phyloP scores from a whole-genome alignment of 2,797 vertebrate genomes.

The Etheostoma nigrum region DNA sequence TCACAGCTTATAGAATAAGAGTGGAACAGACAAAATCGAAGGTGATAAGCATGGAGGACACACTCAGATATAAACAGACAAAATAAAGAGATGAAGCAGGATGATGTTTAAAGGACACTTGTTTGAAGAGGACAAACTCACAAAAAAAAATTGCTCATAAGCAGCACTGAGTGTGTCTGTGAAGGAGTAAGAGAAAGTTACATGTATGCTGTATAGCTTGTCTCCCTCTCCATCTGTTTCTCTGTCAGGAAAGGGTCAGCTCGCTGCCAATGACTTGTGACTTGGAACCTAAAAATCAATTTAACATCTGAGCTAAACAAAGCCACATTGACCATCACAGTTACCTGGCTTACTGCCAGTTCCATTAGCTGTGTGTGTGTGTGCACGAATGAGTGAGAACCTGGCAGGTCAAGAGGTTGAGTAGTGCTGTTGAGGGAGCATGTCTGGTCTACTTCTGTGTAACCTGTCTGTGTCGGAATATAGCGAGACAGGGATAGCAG shows the following conservation, averaged over 20 bases:
- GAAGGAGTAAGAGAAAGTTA: conserved; percentile 14
- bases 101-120: conserved; percentile 30
- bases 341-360: conserved; percentile 49
- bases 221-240: background rate
- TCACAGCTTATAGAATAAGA: conserved; percentile 51
- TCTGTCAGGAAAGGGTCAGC: conserved; percentile 40
- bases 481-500: conserved; percentile 4
- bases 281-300: conserved; percentile 68
- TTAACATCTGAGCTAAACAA: conserved; percentile 62
- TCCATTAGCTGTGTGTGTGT: conserved; percentile 55
- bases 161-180: conserved; percentile 4
- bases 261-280: conserved; percentile 47
- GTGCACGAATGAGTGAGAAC: background rate
- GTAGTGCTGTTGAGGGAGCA: conserved; percentile 33
- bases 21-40: conserved; percentile 30
- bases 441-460: conserved; percentile 30
- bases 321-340: conserved; percentile 56
- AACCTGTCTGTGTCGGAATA: conserved; percentile 24
- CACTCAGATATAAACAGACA: conserved; percentile 13
- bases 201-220: background rate
- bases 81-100: conserved; percentile 36
- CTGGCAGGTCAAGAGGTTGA: conserved; percentile 41
- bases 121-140: conserved; percentile 31
- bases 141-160: conserved; percentile 2
- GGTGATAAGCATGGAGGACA: conserved; percentile 19